phyloP scores from a whole-genome alignment of 2,888 invertebrate genomes.

The Teleiodes luculella region DNA sequence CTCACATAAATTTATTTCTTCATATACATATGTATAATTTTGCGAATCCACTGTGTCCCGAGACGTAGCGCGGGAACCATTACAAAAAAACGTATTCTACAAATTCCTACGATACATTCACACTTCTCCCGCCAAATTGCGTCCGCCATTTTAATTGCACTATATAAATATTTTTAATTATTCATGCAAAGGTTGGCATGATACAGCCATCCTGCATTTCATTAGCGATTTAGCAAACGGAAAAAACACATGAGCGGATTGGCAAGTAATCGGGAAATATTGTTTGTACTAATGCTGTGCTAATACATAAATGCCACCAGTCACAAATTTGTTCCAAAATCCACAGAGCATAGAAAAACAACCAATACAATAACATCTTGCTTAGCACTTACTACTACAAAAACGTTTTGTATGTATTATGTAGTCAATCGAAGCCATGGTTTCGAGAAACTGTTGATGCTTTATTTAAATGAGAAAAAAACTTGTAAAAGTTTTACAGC shows the following conservation, averaged over 20 bases:
- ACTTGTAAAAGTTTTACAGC: too few species aligned
- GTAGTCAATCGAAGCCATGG: too few species aligned
- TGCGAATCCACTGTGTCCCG: slow-evolving; percentile 77
- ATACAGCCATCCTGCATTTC: slow-evolving; percentile 15
- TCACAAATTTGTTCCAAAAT: slow-evolving; percentile 10
- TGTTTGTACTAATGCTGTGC: slow-evolving; percentile 6
- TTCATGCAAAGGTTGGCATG: slow-evolving; percentile 41
- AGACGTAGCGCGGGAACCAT: slow-evolving; percentile 70
- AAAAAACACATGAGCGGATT: slow-evolving; percentile 28
- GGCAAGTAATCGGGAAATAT: slow-evolving; percentile 28
- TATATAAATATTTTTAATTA: slow-evolving; percentile 53
- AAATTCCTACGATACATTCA: slow-evolving; percentile 65
- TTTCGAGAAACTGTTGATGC: too few species aligned
- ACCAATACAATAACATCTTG: too few species aligned
- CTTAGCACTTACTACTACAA: too few species aligned
- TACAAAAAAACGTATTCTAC: slow-evolving; percentile 71
- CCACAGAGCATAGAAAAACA: too few species aligned
- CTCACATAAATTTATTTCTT: slow-evolving; percentile 78
- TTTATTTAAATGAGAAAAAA: too few species aligned
- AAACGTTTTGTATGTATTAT: too few species aligned
- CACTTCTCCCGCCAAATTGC: slow-evolving; percentile 55
- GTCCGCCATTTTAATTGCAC: slow-evolving; percentile 64
- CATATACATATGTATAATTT: slow-evolving; percentile 79
- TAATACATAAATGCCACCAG: slow-evolving; percentile 15
- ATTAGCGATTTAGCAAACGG: slow-evolving; percentile 26